These are phyloP conservation scores for Gymnothorax reevesii DNA, from an alignment of 2,797 vertebrate species.

Conservation along the genomic window DNA sequence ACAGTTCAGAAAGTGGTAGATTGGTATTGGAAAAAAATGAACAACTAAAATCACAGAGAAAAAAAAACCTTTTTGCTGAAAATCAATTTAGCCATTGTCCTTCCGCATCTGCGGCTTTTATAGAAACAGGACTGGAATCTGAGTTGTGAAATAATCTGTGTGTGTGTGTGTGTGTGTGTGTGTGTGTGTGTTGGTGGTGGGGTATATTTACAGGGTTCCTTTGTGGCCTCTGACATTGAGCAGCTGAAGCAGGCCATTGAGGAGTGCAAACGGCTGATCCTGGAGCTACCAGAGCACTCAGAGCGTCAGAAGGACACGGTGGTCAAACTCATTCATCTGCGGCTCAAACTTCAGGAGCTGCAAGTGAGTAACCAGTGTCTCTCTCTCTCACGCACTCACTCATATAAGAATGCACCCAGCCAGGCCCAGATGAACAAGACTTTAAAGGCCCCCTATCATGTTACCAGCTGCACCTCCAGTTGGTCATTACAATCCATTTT, in stretches of 20 bases:
- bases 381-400: too few species aligned
- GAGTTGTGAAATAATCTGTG: not conserved
- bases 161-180: slow-evolving; percentile 13
- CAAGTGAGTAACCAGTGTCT: slow-evolving; percentile 77
- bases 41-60: not conserved
- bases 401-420: not conserved
- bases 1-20: not conserved
- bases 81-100: not conserved
- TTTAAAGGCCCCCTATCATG: too few species aligned
- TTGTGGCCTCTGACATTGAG: slow-evolving; percentile 86
- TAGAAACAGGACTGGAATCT: not conserved
- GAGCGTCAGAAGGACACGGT: slow-evolving; percentile 94
- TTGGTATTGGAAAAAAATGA: not conserved
- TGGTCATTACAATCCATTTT: too few species aligned
- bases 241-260: slow-evolving; percentile 90
- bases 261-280: slow-evolving; percentile 88
- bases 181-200: not conserved
- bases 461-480: too few species aligned
- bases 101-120: not conserved
- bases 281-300: slow-evolving; percentile 91
- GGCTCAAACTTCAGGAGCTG: slow-evolving; percentile 94
- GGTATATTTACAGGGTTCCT: slow-evolving; percentile 74
- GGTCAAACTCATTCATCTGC: slow-evolving; percentile 91
- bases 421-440: not conserved
- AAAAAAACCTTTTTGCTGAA: not conserved